Base-by-base conservation (phyloP, 2,888 invertebrate genomes). In the Tenthredo amoena region DNA sequence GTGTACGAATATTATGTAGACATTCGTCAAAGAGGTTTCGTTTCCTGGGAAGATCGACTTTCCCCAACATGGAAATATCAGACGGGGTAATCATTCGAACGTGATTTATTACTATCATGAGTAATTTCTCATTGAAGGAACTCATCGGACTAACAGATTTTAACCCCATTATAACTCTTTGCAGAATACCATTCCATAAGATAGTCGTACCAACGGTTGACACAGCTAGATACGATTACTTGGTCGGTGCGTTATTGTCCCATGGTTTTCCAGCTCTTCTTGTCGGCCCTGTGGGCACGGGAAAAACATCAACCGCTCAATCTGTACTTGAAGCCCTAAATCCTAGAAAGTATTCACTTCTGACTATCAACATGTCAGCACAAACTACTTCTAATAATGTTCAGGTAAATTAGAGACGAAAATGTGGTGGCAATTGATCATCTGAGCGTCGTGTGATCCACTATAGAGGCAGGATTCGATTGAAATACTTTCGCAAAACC, bases 1-100 rank as follows among this genome's bases (percentile, higher is more conserved):
- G 96, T 98, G 10, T 98, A 97, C 93, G 98, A 98, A 93, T 98
- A 98, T 93, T 98, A 95, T 92, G 97, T 98, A n/a, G 98, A 98
- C 90, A 95, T 96, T 58, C 94, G 96, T 86, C 95, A 96, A 87
- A 95, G 95, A 43, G 94, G 95, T 86, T 97, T 98, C 94, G 94
- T 95, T 81, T 95, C 96, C 26, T 98, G 98, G 98, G 97, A 97
- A 89, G 96, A 96, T 85, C 96, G 95, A 91, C 94, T 98, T 87
- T 95, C 96, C 0, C 95, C 95, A 83, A 95, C 95, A 85, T 98
- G 98, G 98, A 96, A 95, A 93, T 97, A 95, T 90, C 96, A 96
- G 85, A 93, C 96, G 0, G 95, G 91, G 97, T 97, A 89, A 92
- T 50, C 26, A 55, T 10, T 10, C 6, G 18, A 43, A 40, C 40